Conservation (phyloP, 1,140 invertebrate genomes). For the Meloidogyne chitwoodi region DNA sequence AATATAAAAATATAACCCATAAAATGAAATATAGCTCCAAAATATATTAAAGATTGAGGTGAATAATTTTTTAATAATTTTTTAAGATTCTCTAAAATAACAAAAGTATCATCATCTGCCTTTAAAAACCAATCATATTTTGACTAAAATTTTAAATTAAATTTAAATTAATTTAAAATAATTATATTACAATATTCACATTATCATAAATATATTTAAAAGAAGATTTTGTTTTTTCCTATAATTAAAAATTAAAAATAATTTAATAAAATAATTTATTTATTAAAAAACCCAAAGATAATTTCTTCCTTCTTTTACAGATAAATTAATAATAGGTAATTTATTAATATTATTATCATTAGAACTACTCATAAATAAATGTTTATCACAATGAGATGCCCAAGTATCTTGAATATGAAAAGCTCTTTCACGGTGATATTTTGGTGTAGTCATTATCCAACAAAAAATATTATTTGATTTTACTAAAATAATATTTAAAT, state of each 20-base stretch:
- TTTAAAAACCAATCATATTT: constrained; percentile 59
- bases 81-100: constrained; percentile 44
- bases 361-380: neutral
- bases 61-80: constrained; percentile 39
- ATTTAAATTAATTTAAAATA: neutral
- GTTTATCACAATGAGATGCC: neutral
- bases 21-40: constrained; percentile 47
- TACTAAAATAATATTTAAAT: neutral
- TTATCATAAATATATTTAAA: constrained; percentile 7
- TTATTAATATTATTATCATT: neutral
- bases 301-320: neutral
- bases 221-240: neutral
- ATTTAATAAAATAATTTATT: neutral
- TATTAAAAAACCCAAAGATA: neutral
- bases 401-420: neutral
- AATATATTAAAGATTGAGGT: constrained; percentile 55
- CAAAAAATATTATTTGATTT: neutral
- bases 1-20: constrained; percentile 63
- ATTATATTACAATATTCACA: neutral
- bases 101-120: constrained; percentile 57
- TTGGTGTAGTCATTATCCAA: neutral
- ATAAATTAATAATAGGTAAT: neutral
- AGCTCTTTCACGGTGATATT: neutral
- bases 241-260: neutral
- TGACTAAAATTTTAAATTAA: neutral